These are phyloP conservation scores for Mus minutoides DNA, from an alignment of 2,797 vertebrate species.

Conservation along the genomic window DNA sequence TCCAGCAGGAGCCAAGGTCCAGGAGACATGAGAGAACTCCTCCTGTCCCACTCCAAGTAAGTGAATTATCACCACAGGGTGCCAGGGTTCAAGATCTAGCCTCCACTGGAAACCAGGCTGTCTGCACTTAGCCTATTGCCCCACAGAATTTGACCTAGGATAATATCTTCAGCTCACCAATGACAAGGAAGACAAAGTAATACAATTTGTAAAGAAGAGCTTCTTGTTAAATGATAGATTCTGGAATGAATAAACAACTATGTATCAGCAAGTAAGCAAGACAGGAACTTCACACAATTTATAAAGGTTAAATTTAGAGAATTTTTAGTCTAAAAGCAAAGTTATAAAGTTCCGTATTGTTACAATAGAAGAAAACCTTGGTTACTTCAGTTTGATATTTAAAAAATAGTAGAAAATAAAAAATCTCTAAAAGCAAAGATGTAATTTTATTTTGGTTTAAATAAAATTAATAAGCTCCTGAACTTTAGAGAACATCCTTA, in stretches of 20 bases:
- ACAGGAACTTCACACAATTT: neutral
- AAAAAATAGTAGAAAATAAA: neutral
- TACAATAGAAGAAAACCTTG: neutral
- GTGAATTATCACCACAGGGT: no score
- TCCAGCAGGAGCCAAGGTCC: no score
- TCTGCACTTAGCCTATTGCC: no score
- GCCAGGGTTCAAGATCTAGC: no score
- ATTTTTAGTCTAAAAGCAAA: neutral
- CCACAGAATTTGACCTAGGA: neutral
- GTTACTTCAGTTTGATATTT: neutral
- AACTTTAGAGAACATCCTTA: neutral
- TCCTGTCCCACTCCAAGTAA: no score
- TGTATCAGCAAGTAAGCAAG: neutral
- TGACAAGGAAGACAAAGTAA: neutral
- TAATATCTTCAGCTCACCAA: neutral
- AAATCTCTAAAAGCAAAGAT: neutral
- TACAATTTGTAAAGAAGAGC: neutral
- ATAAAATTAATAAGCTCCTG: neutral
- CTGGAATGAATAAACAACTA: neutral
- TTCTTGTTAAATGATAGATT: neutral
- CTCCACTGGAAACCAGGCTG: no score
- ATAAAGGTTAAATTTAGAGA: neutral
- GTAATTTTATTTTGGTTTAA: neutral
- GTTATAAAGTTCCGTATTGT: neutral
- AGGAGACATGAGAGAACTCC: no score